Percentiles rank a stretch among this genome's conserved stretches.
Conservation (phyloP, 2,113 vertebrate genomes). For the Gallinago media region DNA sequence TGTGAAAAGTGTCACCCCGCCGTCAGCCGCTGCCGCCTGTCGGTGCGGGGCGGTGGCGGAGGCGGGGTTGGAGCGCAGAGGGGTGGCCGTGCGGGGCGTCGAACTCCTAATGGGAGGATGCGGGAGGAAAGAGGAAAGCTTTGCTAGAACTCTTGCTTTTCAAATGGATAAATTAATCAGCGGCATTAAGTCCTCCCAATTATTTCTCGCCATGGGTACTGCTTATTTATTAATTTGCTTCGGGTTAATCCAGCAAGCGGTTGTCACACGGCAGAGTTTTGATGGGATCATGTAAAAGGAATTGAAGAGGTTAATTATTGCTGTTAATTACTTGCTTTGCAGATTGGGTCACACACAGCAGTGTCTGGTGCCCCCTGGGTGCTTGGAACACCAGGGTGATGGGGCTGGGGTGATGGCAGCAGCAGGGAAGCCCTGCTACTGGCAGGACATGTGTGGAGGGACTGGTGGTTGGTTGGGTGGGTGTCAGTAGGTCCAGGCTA, state of each 20-base stretch:
- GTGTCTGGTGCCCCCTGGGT: neutral
- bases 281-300: neutral
- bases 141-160: neutral
- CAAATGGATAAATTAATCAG: neutral
- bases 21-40: neutral
- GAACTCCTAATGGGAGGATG: neutral
- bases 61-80: neutral
- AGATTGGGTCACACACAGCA: neutral
- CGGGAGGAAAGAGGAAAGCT: neutral
- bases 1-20: neutral
- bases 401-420: neutral
- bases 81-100: neutral
- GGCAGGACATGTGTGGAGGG: neutral
- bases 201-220: constrained; percentile 8
- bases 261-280: constrained; percentile 22
- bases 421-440: neutral
- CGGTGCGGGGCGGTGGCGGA: neutral
- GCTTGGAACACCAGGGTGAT: neutral
- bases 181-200: neutral
- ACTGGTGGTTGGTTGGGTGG: accelerated
- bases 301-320: neutral
- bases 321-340: constrained; percentile 14
- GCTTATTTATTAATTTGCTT: constrained; percentile 27
- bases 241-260: neutral
- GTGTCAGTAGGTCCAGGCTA: neutral